Evolutionary conservation across 2,113 vertebrate species (phyloP).

Genomic region (Nyctibius bracteatus): DNA sequence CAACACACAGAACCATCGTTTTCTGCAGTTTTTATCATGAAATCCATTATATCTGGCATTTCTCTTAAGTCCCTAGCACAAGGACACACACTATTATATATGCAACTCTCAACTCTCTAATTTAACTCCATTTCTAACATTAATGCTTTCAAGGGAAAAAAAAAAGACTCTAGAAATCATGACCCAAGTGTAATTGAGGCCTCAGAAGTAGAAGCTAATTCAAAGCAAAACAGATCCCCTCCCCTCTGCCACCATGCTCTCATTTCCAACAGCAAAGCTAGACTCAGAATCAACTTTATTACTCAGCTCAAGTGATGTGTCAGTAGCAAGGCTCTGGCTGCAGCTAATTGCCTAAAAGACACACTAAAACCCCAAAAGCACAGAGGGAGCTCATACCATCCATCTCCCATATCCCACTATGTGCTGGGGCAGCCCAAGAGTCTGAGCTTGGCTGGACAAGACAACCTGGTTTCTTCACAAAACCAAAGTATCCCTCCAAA

Average conservation of each 20-base stretch:
- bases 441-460: not conserved
- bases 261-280: not conserved
- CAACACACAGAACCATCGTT: not conserved
- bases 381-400: not conserved
- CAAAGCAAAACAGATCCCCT: not conserved
- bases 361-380: not conserved
- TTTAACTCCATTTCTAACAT: not conserved
- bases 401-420: not conserved
- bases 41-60: not conserved
- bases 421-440: not conserved
- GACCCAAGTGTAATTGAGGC: not conserved
- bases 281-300: not conserved
- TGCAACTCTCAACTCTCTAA: not conserved
- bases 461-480: not conserved
- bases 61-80: not conserved
- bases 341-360: not conserved
- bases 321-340: not conserved
- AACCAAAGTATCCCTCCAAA: not conserved
- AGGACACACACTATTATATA: not conserved
- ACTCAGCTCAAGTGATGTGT: not conserved
- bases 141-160: not conserved
- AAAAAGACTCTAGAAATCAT: not conserved
- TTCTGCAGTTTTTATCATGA: not conserved
- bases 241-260: not conserved
- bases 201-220: not conserved